Base-by-base conservation (phyloP, 2,113 vertebrate species). In the Poeciliopsis turrubarensis region DNA sequence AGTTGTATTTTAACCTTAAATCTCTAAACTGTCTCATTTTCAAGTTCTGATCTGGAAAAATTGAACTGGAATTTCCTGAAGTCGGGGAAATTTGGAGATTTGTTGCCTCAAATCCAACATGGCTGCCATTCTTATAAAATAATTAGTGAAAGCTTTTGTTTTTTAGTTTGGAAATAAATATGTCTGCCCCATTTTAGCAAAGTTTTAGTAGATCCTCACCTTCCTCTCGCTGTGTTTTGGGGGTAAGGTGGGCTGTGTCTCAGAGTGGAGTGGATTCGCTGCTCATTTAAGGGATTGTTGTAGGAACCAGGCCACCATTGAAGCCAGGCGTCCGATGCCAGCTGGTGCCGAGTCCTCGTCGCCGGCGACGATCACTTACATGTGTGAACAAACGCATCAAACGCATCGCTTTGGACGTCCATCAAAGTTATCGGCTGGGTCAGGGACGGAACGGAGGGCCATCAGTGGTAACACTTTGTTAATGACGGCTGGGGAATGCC, bases 341-440 rank as follows among this genome's bases (percentile, higher is more conserved):
- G 74, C 74, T 74, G 88, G 81, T 87, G 79, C 81, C 83, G 41
- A 30, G 73, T 82, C 67, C 39, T 41, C 14, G 3, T 13, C 15
- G 62, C 80, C 54, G 34, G 47, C 22, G 62, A 78, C 65, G 83
- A 87, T 88, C 86, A 74, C 73, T 87, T 84, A 86, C 86, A 89
- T 60, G 87, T 86, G 86, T 81, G 86, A 89, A 86, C 81, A 84
- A 80, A 87, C 85, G 80, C 88, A 90, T 90, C 89, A 90, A 81
- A 88, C 73, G 69, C 83, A 81, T 86, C 78, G 76, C 84, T 82
- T 88, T 91, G 90, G 86, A 78, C 13, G 87, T 81, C 87, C 78
- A 82, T 91, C 86, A 91, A 81, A 90, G 86, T 70, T 62, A 6
- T 60, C 75, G 9, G 77, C 80, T 67, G 25, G 0, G 75, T 60